A percentile compares a stretch with the other conserved stretches of the same genome.
These are phyloP conservation scores for Cebuella pygmaea DNA, from an alignment of 2,797 vertebrate genomes.

Conservation along the genomic window DNA sequence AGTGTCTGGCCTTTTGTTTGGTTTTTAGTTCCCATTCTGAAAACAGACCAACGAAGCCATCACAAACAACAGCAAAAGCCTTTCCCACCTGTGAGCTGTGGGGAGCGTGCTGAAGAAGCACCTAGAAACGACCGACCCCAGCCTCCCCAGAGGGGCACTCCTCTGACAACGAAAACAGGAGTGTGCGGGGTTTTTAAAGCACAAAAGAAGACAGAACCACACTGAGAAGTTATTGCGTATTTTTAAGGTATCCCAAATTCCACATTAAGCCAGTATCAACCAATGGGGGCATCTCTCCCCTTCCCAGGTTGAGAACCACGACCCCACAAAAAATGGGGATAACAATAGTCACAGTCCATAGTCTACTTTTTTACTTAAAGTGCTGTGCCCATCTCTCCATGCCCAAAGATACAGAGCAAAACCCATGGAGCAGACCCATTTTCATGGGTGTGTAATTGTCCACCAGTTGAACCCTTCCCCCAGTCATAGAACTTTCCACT, in stretches of 20 bases:
- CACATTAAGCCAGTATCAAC: neutral
- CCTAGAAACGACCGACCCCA: neutral
- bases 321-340: too few species aligned
- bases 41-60: neutral
- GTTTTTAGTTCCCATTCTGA: neutral
- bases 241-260: neutral
- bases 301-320: neutral
- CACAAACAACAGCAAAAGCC: neutral
- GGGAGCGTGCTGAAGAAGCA: accelerated
- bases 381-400: neutral
- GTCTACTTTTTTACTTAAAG: neutral
- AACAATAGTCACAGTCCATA: neutral
- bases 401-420: neutral
- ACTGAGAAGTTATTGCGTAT: neutral
- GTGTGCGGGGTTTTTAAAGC: neutral
- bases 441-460: neutral
- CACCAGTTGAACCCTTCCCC: too few species aligned
- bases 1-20: too few species aligned
- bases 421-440: neutral
- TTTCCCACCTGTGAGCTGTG: accelerated
- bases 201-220: neutral
- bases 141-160: neutral
- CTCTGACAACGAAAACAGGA: neutral
- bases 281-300: too few species aligned
- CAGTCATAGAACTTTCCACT: too few species aligned